Conservation (phyloP, 2,888 invertebrate genomes). For the Agrotis exclamationis region DNA sequence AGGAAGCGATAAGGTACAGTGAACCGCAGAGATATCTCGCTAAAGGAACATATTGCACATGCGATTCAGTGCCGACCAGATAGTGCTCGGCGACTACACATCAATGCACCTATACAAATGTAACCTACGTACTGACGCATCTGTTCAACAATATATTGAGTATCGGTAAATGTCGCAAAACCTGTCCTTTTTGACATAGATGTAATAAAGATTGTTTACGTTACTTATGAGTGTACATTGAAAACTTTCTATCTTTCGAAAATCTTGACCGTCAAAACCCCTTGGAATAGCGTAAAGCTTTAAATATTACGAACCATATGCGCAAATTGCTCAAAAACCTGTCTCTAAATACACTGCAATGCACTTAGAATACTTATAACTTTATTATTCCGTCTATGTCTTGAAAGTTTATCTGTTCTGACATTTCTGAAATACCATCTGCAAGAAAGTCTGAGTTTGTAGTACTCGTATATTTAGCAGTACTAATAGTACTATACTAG, state of each 20-base stretch:
- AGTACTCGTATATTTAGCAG: not conserved
- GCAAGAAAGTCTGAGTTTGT: too few relatives aligned
- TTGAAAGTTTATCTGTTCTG: too few relatives aligned
- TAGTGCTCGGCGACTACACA: conserved; percentile 26
- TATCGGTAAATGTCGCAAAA: conserved; percentile 7
- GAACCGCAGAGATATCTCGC: conserved; percentile 56
- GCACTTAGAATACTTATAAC: too few relatives aligned
- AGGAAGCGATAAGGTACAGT: conserved; percentile 73
- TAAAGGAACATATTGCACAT: conserved; percentile 53
- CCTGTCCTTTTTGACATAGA: conserved; percentile 16
- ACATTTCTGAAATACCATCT: too few relatives aligned
- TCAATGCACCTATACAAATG: conserved; percentile 16
- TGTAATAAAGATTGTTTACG: conserved; percentile 4
- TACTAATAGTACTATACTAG: not conserved
- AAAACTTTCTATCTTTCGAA: conserved; percentile 30
- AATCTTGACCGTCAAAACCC: conserved; percentile 20
- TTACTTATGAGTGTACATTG: conserved; percentile 15
- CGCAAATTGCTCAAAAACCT: too few relatives aligned
- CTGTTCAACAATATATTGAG: conserved; percentile 18
- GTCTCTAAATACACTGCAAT: too few relatives aligned
- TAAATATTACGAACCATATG: not conserved
- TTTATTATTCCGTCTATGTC: too few relatives aligned
- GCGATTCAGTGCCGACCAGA: conserved; percentile 37
- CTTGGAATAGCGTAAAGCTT: conserved; percentile 16
- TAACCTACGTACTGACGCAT: conserved; percentile 12